These are phyloP conservation scores for Pogonocherus hispidulus DNA, from an alignment of 2,888 invertebrate genomes.

Conservation along the genomic window DNA sequence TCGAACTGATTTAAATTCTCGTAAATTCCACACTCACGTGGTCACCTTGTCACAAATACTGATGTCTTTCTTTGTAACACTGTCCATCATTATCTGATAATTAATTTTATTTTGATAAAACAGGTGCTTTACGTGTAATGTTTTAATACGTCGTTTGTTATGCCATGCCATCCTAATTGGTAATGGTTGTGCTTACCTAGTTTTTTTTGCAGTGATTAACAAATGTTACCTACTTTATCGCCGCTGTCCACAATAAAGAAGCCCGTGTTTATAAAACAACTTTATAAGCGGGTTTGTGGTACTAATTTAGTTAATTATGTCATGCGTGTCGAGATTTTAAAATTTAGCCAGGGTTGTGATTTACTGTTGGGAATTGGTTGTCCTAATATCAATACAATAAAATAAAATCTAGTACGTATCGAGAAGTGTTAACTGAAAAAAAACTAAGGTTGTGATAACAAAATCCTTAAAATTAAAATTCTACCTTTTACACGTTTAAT, in stretches of 20 bases:
- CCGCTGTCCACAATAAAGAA: background rate
- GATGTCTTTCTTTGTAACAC: conserved; percentile 61
- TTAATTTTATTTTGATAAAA: conserved; percentile 35
- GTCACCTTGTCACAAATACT: conserved; percentile 65
- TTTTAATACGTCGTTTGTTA: conserved; percentile 30
- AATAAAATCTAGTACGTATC: too few species aligned
- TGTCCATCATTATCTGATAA: conserved; percentile 41
- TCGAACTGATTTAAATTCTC: conserved; percentile 61
- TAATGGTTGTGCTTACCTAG: conserved; percentile 53
- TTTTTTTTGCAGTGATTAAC: conserved; percentile 25
- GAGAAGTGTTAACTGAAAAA: too few species aligned
- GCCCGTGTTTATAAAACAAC: background rate
- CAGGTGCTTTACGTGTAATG: conserved; percentile 34
- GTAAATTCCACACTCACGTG: conserved; percentile 57
- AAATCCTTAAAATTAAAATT: too few species aligned
- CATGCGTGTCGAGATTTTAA: background rate
- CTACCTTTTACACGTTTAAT: too few species aligned
- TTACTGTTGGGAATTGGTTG: too few species aligned
- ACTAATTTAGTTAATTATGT: background rate
- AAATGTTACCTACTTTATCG: conserved; percentile 22
- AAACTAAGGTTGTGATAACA: too few species aligned
- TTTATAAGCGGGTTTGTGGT: background rate
- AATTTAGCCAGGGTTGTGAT: background rate
- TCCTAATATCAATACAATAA: too few species aligned
- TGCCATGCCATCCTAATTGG: conserved; percentile 47